Base-by-base conservation (phyloP, 1,140 invertebrate genomes). In the Trinorchestia longiramus region DNA sequence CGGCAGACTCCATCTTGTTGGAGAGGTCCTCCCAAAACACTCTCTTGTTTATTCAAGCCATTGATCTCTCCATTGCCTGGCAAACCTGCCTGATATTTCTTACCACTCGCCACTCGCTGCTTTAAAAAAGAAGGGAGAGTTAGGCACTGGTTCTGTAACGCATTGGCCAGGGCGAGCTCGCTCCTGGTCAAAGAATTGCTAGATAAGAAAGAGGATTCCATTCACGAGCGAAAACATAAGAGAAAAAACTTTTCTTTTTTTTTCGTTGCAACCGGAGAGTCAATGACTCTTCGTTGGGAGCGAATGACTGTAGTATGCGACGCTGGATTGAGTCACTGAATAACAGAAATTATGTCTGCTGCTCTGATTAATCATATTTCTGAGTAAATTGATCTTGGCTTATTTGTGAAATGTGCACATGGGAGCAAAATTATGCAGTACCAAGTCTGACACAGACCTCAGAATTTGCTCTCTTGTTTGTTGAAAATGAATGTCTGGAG, bases 41-140 rank as follows among this genome's bases (percentile, higher is more conserved):
- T 94, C 92, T 45, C 44, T 11, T 94, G 92, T 94, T 94, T 94
- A 94, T 94, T 94, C 92, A 94, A 94, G 92, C 92, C 92, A 94
- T 94, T 45, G 92, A 94, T 94, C 92, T 47, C 88, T 90, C 88
- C 43, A 90, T 90, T 90, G 88, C 88, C 88, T 90, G 28, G 88
- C 88, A 90, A 90, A 90, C 88, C 88, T 90, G 41, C 43, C 88
- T 90, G 41, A 90, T 90, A 90, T 90, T 90, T 90, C 88, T 90
- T 90, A 90, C 88, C 23, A 41, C 88, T 90, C 88, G 88, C 88
- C 88, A 42, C 88, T 43, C 88, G 62, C 62, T 77, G 62, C 28
- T 77, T 43, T 41, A 42, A 90, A 90, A 90, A 90, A 17, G 28
- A 41, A 90, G 87, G 43, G 43, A 42, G 88, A 90, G 11, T 77